These are phyloP conservation scores for Latrodectus geometricus DNA, from an alignment of 1,140 invertebrate species.

Conservation along the genomic window DNA sequence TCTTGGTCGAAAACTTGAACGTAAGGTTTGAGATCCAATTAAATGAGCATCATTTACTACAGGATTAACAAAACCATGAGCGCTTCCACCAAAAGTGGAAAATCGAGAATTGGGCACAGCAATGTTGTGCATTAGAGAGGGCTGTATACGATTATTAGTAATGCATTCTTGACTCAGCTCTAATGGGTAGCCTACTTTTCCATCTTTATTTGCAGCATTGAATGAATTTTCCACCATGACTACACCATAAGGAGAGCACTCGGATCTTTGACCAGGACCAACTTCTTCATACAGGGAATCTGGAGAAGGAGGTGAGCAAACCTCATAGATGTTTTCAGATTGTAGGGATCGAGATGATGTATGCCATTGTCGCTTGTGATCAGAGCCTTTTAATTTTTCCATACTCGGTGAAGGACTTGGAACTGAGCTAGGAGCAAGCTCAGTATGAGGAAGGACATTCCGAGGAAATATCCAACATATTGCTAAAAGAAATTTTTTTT, in stretches of 20 bases:
- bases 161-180: slow-evolving; percentile 30
- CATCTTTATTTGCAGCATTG: slow-evolving; percentile 23
- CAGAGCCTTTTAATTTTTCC: slow-evolving; percentile 44
- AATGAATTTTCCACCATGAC: slow-evolving; percentile 54
- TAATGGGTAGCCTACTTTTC: not conserved
- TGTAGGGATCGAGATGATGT: slow-evolving; percentile 41
- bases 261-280: slow-evolving; percentile 24
- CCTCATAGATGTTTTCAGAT: slow-evolving; percentile 59
- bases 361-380: slow-evolving; percentile 46
- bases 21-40: slow-evolving; percentile 35
- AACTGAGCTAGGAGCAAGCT: slow-evolving; percentile 54
- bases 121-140: slow-evolving; percentile 44
- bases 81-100: slow-evolving; percentile 55
- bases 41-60: slow-evolving; percentile 26
- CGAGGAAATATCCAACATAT: slow-evolving; percentile 57
- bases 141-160: slow-evolving; percentile 26
- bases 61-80: slow-evolving; percentile 56
- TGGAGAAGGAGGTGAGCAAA: slow-evolving; percentile 55
- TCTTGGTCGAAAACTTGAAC: slow-evolving; percentile 44
- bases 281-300: slow-evolving; percentile 59
- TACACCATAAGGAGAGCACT: slow-evolving; percentile 52
- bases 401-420: slow-evolving; percentile 46
- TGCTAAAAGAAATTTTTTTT: not conserved
- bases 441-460: slow-evolving; percentile 55
- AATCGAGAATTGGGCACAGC: slow-evolving; percentile 37